Evolutionary conservation across 2,797 vertebrate species (phyloP), one percentile per base, ranked within the genome.

Genomic region (Aulostomus chinensis): DNA sequence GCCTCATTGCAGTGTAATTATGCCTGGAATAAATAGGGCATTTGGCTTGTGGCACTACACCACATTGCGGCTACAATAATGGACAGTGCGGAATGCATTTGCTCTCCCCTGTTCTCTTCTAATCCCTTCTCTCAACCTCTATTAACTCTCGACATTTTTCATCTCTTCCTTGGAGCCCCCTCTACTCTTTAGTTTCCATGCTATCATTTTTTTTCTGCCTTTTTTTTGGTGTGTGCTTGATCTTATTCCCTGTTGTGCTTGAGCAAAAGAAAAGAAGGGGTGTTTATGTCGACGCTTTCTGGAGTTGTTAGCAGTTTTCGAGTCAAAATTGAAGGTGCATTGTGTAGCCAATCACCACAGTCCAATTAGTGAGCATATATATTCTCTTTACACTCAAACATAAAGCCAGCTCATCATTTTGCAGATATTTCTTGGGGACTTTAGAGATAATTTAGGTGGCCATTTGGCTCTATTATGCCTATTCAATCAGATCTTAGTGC

Each of bases 11-110:
- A 13, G 53, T 70, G 73, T 84, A 80, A 87, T 86, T 82, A 89
- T 72, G 73, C 78, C 68, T 34, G 70, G 82, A 80, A 87, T 83
- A 87, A 87, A 86, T 81, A 68, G 84, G 76, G 61, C 76, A 76
- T 74, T 89, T 80, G 83, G 80, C 80, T 73, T 54, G 67, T 78
- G 77, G 61, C 68, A 58, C 69, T 40, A 40, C 68, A 69, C 50
- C 61, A 73, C 74, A 74, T 60, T 63, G 72, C 35, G 41, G 58
- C 63, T 69, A 61, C 43, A 70, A 67, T 68, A 84, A 79, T 76
- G 75, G 78, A 84, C 68, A 64, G 67, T 58, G 68, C 71, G 62
- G 71, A 84, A 81, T 79, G 68, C 59, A 83, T 84, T 83, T 81
- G 68, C 73, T 83, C 79, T 73, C 61, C 47, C 61, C 73, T 73